phyloP scores from a whole-genome alignment of 2,888 invertebrate species.

The Neoscelio sp. region DNA sequence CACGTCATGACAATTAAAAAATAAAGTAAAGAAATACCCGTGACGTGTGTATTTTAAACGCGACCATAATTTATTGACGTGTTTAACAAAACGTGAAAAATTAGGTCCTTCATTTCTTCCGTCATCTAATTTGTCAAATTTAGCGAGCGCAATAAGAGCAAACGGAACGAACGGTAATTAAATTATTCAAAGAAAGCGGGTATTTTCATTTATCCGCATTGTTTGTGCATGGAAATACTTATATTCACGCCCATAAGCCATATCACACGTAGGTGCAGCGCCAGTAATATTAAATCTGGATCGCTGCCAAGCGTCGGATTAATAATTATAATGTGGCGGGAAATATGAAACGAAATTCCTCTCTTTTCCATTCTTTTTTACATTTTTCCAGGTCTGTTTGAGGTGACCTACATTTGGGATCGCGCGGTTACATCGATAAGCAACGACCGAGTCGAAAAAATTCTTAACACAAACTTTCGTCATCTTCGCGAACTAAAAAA shows the following conservation, averaged over 20 bases:
- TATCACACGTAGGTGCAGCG: slow-evolving; percentile 22
- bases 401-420: slow-evolving; percentile 30
- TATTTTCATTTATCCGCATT: slow-evolving; percentile 21
- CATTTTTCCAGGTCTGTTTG: slow-evolving; percentile 31
- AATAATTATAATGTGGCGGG: slow-evolving; percentile 56
- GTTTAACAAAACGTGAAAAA: too few species aligned
- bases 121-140: too few species aligned
- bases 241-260: slow-evolving; percentile 29
- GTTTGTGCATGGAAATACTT: slow-evolving; percentile 15
- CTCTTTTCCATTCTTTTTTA: slow-evolving; percentile 49
- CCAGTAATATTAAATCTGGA: slow-evolving; percentile 56
- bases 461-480: neutral
- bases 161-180: neutral
- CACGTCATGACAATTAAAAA: too few species aligned
- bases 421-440: slow-evolving; percentile 21
- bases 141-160: too few species aligned
- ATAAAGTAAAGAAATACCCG: too few species aligned
- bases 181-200: neutral
- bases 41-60: too few species aligned
- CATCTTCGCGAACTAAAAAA: neutral
- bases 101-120: too few species aligned
- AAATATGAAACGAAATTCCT: slow-evolving; percentile 53
- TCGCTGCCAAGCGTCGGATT: slow-evolving; percentile 44
- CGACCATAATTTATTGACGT: too few species aligned
- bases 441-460: neutral